Base-by-base conservation (phyloP, 2,113 vertebrate genomes). In the Tichodroma muraria region DNA sequence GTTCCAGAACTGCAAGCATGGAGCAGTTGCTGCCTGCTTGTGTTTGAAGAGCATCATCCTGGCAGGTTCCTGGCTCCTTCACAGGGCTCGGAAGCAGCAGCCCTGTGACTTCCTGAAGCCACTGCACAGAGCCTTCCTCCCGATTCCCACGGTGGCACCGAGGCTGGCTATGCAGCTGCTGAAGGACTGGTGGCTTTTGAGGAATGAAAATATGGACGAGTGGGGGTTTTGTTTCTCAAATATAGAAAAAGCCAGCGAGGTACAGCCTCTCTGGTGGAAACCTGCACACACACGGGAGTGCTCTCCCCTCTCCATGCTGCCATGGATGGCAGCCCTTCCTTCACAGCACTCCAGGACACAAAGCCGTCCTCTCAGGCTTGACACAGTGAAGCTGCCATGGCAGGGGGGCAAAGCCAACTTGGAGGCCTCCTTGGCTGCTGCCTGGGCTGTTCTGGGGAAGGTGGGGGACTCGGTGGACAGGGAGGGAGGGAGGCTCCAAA, bases 1-100 rank as follows among this genome's bases (percentile, higher is more conserved):
- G 25, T 64, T 47, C 42, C 59, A 77, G 54, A 40, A 3, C 40
- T 73, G 68, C 45, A 47, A 11, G 56, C 30, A 44, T 8, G 52
- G 57, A 84, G 71, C 47, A 79, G 81, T 75, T 86, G 60, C 89
- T 90, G 78, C 68, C 44, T 80, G 70, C 25, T 53, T 45, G 38
- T 65, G 68, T 85, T 78, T 78, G 78, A 68, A 54, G 23, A 59
- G 52, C 77, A 88, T 49, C 75, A n/a, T 16, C 68, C 68, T 47
- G 76, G 79, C 65, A 54, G 69, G 11, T 47, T 10, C 60, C 68
- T 80, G 70, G 44, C 38, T 83, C 50, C 7, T n/a, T 49, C 73
- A 18, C 37, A 83, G 81, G 50, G 33, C 57, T 87, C 50, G 18
- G 49, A 54, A 49, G 22, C 47, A 85, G 6, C 22, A 91, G 33